Base-by-base conservation (phyloP, 2,888 invertebrate species). In the Aporophyla nigra region DNA sequence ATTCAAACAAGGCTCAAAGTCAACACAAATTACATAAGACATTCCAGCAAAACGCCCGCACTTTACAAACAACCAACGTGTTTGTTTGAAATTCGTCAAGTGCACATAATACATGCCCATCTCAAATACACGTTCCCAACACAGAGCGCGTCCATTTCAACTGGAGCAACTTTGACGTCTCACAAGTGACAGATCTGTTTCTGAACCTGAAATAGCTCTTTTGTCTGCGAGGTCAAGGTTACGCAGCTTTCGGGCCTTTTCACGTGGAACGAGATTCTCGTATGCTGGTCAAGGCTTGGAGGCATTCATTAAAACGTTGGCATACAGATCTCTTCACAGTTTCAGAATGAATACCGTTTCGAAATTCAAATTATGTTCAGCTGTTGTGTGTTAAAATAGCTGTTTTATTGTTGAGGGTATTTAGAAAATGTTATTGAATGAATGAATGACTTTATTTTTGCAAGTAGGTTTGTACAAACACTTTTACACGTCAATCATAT, bases 221-320 rank as follows among this genome's bases (percentile, higher is more conserved):
- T 83, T 82, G 70, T 80, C 24, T 70, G 40, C 12, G 24, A 14
- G 83, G 78, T 77, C 83, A 80, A 82, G 79, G 79, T 70, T 21
- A 4, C 49, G 12, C n/a, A 65, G 63, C 63, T 49, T 82, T 82
- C 51, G n/a, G 54, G 43, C 63, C 53, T 77, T 59, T 77, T 53
- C 78, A 82, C 43, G 61, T 49, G 56, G 43, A 49, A 58, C 49
- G 43, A 69, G 63, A 21, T 49, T 77, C 58, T 56, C 27, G 62
- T 46, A 66, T 51, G 9, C 43, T 56, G 70, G 54, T 65, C 78
- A 80, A 82, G 69, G 77, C 33, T 70, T 56, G 54, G 40, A 53
- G 51, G 49, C 49, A 21, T 61, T 68, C 27, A 58, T 82, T 56
- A 43, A 53, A 54, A 46, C 24, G 21, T 49, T 27, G 65, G 46